Conservation (phyloP, 2,113 vertebrate species). For the Cynocephalus volans region DNA sequence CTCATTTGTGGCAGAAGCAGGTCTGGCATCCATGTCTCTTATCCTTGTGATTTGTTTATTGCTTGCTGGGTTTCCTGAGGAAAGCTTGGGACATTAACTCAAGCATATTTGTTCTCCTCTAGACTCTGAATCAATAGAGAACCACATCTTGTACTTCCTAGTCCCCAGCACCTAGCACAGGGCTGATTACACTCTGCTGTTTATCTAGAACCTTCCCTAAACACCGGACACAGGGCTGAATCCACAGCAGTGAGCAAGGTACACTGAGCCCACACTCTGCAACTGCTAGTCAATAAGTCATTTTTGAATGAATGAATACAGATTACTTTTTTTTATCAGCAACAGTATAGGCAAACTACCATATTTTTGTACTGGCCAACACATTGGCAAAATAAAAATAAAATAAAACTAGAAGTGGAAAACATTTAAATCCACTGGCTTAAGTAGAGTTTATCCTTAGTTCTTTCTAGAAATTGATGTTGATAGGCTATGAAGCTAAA, state of each 20-base stretch:
- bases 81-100: background rate
- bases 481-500: background rate
- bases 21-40: background rate
- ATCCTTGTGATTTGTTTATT: background rate
- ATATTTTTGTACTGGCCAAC: background rate
- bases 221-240: background rate
- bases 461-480: background rate
- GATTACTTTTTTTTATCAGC: background rate
- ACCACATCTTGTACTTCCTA: background rate
- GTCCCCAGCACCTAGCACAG: background rate
- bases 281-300: background rate
- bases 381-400: background rate
- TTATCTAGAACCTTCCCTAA: background rate
- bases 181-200: background rate
- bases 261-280: rapidly evolving
- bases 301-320: background rate
- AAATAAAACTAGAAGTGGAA: background rate
- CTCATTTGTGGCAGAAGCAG: background rate
- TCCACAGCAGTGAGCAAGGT: too few species aligned
- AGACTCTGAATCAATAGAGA: background rate
- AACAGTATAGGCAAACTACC: background rate
- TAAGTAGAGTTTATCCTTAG: background rate
- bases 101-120: background rate
- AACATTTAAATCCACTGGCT: slow-evolving; percentile 15
- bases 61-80: background rate